A percentile compares a stretch with the other conserved stretches of the same genome.
phyloP scores from a whole-genome alignment of 2,113 vertebrate genomes.

The Boulengeromyrus knoepffleri region DNA sequence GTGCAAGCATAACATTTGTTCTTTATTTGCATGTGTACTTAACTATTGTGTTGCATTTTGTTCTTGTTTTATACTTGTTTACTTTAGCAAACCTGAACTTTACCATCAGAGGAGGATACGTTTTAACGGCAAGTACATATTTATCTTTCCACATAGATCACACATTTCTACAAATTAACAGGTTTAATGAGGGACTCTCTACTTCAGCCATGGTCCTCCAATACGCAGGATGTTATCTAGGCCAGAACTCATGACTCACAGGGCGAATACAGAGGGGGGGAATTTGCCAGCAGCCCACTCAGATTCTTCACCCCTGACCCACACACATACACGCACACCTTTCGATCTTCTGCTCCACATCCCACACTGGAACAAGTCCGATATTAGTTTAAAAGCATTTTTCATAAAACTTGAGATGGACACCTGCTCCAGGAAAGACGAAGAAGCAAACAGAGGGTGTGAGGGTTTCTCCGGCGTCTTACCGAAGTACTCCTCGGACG shows the following conservation, averaged over 20 bases:
- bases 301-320: not conserved
- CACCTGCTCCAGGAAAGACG: not conserved
- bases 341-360: not conserved
- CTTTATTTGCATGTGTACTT: not conserved
- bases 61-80: not conserved
- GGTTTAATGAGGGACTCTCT: not conserved
- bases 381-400: not conserved
- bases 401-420: not conserved
- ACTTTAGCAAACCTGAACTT: not conserved
- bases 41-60: not conserved
- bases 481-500: conserved; percentile 94
- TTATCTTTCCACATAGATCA: not conserved
- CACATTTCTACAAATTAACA: not conserved
- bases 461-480: conserved; percentile 32
- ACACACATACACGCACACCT: not conserved
- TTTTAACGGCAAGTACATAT: not conserved
- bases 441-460: not conserved
- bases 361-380: not conserved
- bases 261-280: not conserved
- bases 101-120: not conserved
- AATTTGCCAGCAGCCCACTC: not conserved
- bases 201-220: not conserved
- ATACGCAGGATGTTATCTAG: not conserved
- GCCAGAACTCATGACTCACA: not conserved
- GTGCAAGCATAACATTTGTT: not conserved